Conservation (phyloP, 2,113 vertebrate species). For the Murina feae region DNA sequence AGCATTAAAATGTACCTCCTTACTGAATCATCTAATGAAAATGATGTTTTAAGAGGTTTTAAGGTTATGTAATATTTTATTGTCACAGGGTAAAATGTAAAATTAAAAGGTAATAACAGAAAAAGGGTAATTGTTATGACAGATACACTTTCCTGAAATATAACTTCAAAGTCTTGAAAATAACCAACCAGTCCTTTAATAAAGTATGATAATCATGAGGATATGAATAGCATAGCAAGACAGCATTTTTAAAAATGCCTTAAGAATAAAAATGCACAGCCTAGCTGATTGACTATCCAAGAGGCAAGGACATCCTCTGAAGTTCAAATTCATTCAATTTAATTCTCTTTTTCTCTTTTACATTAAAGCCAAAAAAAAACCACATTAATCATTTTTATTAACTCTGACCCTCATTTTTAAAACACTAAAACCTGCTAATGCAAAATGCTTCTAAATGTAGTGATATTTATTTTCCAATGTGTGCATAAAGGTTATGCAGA, state of each 20-base stretch:
- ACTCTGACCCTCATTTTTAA: slow-evolving; percentile 50
- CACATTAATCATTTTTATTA: slow-evolving; percentile 65
- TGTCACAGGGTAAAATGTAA: slow-evolving; percentile 53
- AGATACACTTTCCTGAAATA: slow-evolving; percentile 62
- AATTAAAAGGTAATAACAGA: slow-evolving; percentile 35
- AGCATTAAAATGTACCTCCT: background rate
- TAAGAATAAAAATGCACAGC: slow-evolving; percentile 30
- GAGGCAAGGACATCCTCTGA: slow-evolving; percentile 45
- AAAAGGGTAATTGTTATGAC: background rate
- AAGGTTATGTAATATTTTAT: slow-evolving; percentile 24
- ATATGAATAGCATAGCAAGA: slow-evolving; percentile 53
- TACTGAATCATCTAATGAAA: slow-evolving; percentile 16
- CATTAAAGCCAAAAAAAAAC: slow-evolving; percentile 48
- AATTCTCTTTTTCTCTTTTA: slow-evolving; percentile 30
- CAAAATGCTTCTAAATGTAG: slow-evolving; percentile 22
- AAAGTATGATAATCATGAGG: slow-evolving; percentile 60
- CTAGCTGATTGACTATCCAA: slow-evolving; percentile 64
- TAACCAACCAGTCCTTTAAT: slow-evolving; percentile 64
- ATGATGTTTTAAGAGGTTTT: background rate
- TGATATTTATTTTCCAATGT: slow-evolving; percentile 45
- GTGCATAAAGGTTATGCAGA: slow-evolving; percentile 13
- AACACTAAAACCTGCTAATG: slow-evolving; percentile 39
- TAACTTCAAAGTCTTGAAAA: slow-evolving; percentile 68
- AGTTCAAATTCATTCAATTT: slow-evolving; percentile 66
- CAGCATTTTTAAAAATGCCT: slow-evolving; percentile 48